A percentile compares a stretch with the other conserved stretches of the same genome.
These are phyloP conservation scores for Oreochromis aureus DNA, from an alignment of 2,113 vertebrate species.

Conservation along the genomic window DNA sequence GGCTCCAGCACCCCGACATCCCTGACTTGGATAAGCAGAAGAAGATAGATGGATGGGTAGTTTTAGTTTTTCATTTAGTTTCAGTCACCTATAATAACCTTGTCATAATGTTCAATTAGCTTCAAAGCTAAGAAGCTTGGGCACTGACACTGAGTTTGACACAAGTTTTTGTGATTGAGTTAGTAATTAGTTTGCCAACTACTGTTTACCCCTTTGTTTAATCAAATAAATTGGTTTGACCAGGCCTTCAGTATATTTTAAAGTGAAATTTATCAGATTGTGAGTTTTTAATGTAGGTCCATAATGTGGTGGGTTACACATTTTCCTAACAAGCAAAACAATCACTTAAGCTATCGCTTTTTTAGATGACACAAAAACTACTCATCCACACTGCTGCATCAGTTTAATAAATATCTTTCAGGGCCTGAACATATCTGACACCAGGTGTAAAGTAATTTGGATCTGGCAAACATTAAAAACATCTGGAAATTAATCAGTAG, in stretches of 20 bases:
- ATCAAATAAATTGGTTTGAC: neutral
- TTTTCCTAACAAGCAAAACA: neutral
- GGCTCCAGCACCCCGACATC: neutral
- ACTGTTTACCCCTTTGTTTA: neutral
- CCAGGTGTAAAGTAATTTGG: neutral
- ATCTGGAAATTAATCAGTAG: neutral
- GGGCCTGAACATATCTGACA: neutral
- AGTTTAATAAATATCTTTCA: neutral
- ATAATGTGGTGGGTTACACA: neutral
- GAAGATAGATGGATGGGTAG: neutral
- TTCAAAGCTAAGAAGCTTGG: neutral
- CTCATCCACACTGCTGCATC: neutral
- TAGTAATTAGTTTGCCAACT: neutral
- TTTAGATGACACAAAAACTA: neutral
- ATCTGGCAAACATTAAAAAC: neutral
- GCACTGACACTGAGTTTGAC: neutral
- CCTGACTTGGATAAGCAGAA: neutral
- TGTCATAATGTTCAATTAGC: neutral
- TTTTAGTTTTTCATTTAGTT: neutral
- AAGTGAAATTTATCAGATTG: neutral
- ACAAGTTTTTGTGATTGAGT: neutral
- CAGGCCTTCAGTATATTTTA: neutral
- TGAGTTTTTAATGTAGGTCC: neutral
- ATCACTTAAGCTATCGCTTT: neutral
- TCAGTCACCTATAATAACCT: neutral